Conservation (phyloP, 2,113 vertebrate species). For the Dendropsophus ebraccatus region DNA sequence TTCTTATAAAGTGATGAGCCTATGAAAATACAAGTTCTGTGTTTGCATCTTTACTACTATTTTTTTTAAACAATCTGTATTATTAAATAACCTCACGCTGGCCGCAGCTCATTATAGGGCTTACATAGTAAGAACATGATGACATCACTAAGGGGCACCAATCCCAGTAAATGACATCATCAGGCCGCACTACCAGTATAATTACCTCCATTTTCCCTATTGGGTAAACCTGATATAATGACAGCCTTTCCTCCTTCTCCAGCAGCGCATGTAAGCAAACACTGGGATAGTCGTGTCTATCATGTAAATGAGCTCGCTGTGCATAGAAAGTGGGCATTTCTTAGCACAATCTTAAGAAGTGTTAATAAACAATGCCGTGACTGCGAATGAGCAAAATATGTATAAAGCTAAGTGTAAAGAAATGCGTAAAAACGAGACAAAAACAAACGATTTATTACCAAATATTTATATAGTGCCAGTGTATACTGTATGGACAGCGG, state of each 20-base stretch:
- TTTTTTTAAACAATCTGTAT: background rate
- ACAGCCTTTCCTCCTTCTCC: background rate
- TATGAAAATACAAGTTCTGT: background rate
- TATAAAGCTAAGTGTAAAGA: background rate
- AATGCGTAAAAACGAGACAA: background rate
- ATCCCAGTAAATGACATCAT: background rate
- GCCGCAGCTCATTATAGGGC: background rate
- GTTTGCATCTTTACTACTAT: background rate
- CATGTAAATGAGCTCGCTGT: slow-evolving; percentile 7
- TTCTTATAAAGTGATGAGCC: background rate
- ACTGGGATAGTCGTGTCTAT: background rate
- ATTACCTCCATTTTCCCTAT: background rate
- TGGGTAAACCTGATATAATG: background rate
- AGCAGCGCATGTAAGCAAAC: background rate
- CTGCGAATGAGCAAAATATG: background rate
- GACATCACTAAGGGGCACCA: background rate
- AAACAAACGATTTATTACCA: background rate
- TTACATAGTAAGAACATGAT: background rate
- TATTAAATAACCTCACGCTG: background rate
- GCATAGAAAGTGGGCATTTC: background rate
- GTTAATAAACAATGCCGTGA: background rate
- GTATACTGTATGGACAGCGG: background rate
- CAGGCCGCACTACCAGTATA: background rate
- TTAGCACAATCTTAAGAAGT: background rate
- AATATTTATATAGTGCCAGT: background rate